These are phyloP conservation scores for Parapsyche elsis DNA, from an alignment of 1,140 invertebrate genomes.

Conservation along the genomic window DNA sequence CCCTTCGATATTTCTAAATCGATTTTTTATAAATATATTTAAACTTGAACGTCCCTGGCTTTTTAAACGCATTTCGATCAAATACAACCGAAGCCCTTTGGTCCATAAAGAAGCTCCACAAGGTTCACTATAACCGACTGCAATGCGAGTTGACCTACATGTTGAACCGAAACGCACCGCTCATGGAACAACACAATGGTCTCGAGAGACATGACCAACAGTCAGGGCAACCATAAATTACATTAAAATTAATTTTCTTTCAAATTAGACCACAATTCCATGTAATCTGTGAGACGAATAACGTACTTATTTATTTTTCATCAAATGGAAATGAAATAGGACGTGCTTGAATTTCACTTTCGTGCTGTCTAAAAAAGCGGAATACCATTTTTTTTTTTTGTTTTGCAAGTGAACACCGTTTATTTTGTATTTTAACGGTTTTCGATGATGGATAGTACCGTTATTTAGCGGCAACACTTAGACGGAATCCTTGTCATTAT, in stretches of 20 bases:
- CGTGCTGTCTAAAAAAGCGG: not conserved
- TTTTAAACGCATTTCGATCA: too few relatives aligned
- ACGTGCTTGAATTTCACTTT: slow-evolving; percentile 20
- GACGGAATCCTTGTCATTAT: slow-evolving; percentile 1
- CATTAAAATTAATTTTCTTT: too few relatives aligned
- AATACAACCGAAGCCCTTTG: not conserved
- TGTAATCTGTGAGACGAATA: too few relatives aligned
- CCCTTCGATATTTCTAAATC: not conserved
- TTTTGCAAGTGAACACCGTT: too few relatives aligned
- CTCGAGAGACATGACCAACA: not conserved
- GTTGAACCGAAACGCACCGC: slow-evolving; percentile 21
- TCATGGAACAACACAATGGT: not conserved
- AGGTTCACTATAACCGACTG: not conserved
- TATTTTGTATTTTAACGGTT: slow-evolving; percentile 17
- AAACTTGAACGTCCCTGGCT: not conserved
- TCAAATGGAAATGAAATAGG: too few relatives aligned
- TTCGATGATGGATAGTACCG: slow-evolving; percentile 6
- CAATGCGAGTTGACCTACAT: slow-evolving; percentile 7
- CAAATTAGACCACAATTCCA: too few relatives aligned
- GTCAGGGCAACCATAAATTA: slow-evolving; percentile 4
- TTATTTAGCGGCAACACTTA: slow-evolving; percentile 2
- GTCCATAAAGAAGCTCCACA: not conserved
- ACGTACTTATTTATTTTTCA: too few relatives aligned
- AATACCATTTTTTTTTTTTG: too few relatives aligned
- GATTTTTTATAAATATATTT: not conserved